Base-by-base conservation (phyloP, 2,888 invertebrate species). In the Megamerina dolium region DNA sequence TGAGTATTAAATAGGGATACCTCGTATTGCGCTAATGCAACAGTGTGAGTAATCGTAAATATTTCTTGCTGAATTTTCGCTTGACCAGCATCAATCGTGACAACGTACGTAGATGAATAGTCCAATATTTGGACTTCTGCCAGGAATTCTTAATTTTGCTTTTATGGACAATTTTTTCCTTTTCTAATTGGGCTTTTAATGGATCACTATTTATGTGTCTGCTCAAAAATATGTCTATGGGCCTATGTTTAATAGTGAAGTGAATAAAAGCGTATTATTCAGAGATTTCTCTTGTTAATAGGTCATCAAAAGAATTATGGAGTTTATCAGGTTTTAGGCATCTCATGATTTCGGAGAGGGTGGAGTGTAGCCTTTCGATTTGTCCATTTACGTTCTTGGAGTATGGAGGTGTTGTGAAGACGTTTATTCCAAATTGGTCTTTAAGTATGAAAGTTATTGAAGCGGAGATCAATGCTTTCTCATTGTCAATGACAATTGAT, bases 321-420 rank as follows among this genome's bases (percentile, higher is more conserved):
- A 32, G 30, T 43, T 37, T 27, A 17, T 38, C 38, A 17, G 32
- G 10, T 16, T 42, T 36, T 10, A 41, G 34, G 21, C 40, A 40
- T 14, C 31, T 31, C 31, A 31, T 31, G 13, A 31, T 23, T 23
- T 23, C 23, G 10, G 23, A 8, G 10, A 20, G 5, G 5, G 26
- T 40, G 18, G 45, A 41, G 35, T 45, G 40, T 16, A 45, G 36
- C 14, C 45, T 36, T n/a, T 41, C 36, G 26, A 45, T 32, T 33
- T 45, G 37, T 10, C 41, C 37, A 20, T 41, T 45, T 9, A 37
- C 45, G 12, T 4, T 20, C 14, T 37, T 45, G 9, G 36, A 17
- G 31, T 45, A 45, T 5, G 40, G 34, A 3, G 46, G 46, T 34
- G 37, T 37, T 21, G 29, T 42, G 18, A 31, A 46, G 33, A 38